Evolutionary conservation across 1,140 invertebrate species (phyloP).

Genomic region (Drosophila pachea): DNA sequence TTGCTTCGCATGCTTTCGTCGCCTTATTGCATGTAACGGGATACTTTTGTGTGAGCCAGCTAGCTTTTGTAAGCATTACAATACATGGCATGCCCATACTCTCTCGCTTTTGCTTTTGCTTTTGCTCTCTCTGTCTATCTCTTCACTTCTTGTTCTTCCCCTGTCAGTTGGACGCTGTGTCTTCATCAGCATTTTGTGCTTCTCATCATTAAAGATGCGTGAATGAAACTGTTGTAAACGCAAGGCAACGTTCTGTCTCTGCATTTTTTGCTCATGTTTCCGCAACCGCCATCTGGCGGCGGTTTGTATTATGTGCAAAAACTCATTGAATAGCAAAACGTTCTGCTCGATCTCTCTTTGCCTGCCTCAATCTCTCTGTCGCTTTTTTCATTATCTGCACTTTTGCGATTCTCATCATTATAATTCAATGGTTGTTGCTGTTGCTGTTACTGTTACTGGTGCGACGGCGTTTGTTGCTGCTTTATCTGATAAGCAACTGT

Average conservation of each 20-base stretch:
- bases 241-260: neutral
- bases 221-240: neutral
- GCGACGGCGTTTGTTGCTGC: no score
- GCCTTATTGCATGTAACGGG: no score
- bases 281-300: no score
- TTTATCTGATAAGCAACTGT: neutral
- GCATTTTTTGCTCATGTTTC: neutral
- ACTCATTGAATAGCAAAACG: no score
- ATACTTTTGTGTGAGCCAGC: no score
- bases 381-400: neutral
- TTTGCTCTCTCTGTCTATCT: neutral
- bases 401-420: constrained; percentile 2
- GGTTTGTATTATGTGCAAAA: no score
- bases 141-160: neutral
- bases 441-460: neutral
- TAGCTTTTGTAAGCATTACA: no score
- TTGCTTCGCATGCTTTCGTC: no score
- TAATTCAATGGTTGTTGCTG: neutral
- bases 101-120: neutral
- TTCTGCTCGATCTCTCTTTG: neutral
- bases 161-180: neutral
- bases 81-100: no score
- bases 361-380: neutral
- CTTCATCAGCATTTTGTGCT: neutral
- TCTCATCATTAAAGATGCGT: neutral